Evolutionary conservation across 2,888 invertebrate genomes (phyloP).

Genomic region (Protophormia terraenovae): DNA sequence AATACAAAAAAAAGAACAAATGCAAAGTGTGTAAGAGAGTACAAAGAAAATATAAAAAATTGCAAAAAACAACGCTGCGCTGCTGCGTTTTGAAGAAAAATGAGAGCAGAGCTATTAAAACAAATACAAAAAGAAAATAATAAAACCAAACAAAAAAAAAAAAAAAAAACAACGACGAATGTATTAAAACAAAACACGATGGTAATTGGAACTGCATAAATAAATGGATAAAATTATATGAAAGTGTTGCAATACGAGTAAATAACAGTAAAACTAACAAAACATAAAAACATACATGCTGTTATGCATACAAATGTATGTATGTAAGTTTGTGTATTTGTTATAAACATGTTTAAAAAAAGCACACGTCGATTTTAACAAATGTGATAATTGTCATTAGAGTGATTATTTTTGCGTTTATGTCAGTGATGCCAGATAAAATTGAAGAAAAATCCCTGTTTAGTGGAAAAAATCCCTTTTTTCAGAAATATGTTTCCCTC

Average conservation of each 20-base stretch:
- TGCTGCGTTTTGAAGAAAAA: background rate
- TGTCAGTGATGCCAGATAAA: too few relatives aligned
- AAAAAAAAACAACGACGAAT: background rate
- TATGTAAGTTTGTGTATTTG: background rate
- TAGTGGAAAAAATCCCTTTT: too few relatives aligned
- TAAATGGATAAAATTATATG: constrained; percentile 55
- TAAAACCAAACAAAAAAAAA: constrained; percentile 12
- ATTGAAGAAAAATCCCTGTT: too few relatives aligned
- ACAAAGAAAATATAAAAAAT: background rate
- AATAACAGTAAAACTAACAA: constrained; percentile 36
- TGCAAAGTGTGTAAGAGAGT: background rate
- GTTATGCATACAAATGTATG: background rate
- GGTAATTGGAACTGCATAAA: constrained; percentile 59
- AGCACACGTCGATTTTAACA: constrained; percentile 49
- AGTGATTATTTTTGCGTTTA: constrained; percentile 28
- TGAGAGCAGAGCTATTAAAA: constrained; percentile 40
- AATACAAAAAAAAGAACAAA: background rate
- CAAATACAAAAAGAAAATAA: constrained; percentile 18
- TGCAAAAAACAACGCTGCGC: background rate
- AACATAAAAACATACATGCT: background rate
- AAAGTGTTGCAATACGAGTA: constrained; percentile 47
- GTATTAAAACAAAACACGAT: too few relatives aligned
- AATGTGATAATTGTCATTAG: constrained; percentile 64
- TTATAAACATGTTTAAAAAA: constrained; percentile 40
- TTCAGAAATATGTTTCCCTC: too few relatives aligned